Evolutionary conservation across 2,797 vertebrate genomes (phyloP).

Genomic region (Alosa sapidissima): DNA sequence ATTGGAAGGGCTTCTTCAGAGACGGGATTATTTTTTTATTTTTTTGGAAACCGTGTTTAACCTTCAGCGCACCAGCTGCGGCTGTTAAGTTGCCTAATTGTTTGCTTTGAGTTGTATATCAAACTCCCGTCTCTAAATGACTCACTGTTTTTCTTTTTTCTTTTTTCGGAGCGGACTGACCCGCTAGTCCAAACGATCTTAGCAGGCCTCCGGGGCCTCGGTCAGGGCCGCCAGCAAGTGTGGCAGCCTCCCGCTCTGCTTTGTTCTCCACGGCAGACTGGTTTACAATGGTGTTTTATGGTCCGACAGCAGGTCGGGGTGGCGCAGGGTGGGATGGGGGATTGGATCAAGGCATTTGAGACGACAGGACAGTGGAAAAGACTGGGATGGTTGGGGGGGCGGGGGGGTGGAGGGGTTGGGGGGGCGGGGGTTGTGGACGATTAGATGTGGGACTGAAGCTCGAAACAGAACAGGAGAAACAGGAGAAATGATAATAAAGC

Average conservation of each 20-base stretch:
- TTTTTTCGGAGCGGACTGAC: not conserved
- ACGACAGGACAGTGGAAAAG: conserved; percentile 38
- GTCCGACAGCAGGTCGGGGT: conserved; percentile 29
- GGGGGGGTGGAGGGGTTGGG: not conserved
- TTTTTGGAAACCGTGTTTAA: conserved; percentile 6
- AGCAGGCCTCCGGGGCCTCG: conserved; percentile 31
- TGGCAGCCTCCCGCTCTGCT: conserved; percentile 8
- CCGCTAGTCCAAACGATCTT: conserved; percentile 31
- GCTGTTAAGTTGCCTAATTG: conserved; percentile 32
- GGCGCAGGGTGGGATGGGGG: not conserved
- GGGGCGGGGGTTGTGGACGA: not conserved
- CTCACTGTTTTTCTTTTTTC: not conserved
- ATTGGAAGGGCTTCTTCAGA: not conserved
- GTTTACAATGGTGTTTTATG: conserved; percentile 46
- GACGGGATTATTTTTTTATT: not conserved
- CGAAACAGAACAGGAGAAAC: conserved; percentile 27
- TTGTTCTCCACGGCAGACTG: conserved; percentile 38
- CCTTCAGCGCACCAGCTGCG: conserved; percentile 5
- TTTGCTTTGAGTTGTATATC: conserved; percentile 30
- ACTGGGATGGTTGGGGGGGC: not conserved
- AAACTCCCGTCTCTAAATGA: not conserved
- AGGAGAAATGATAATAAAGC: conserved; percentile 35
- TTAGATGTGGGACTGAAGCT: conserved; percentile 38
- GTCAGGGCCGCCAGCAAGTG: conserved; percentile 22
- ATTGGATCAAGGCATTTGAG: conserved; percentile 32